phyloP scores from a whole-genome alignment of 2,888 invertebrate genomes.

The Linhomoeus sp. region DNA sequence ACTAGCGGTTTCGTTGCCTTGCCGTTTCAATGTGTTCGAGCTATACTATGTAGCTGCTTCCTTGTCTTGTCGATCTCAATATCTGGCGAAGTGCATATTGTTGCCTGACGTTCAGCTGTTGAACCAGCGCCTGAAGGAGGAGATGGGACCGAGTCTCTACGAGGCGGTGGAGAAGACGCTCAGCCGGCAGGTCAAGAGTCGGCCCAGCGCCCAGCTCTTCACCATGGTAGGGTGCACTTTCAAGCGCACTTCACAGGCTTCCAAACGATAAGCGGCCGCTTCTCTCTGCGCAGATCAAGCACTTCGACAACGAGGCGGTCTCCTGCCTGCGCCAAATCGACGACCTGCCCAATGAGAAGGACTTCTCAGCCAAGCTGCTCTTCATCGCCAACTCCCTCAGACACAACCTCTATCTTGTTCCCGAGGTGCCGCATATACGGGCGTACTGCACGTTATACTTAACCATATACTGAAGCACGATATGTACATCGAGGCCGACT shows the following conservation, averaged over 20 bases:
- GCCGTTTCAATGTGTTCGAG: too few relatives aligned
- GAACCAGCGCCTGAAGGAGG: constrained; percentile 14
- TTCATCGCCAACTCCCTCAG: constrained; percentile 64
- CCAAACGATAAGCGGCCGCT: too few relatives aligned
- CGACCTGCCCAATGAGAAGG: constrained; percentile 64
- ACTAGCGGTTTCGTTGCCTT: too few relatives aligned
- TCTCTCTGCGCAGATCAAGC: constrained; percentile 34
- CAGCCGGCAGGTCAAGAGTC: constrained; percentile 52
- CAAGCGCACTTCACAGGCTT: too few relatives aligned
- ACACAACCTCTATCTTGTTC: constrained; percentile 65
- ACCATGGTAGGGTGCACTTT: constrained; percentile 57
- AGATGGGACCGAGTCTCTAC: constrained; percentile 64
- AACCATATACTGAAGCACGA: background rate
- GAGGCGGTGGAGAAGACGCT: constrained; percentile 56
- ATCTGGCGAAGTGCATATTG: too few relatives aligned
- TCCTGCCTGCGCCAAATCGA: constrained; percentile 79
- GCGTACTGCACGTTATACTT: background rate
- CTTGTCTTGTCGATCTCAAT: too few relatives aligned
- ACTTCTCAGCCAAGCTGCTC: constrained; percentile 62
- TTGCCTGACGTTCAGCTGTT: too few relatives aligned
- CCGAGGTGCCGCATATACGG: constrained; percentile 34
- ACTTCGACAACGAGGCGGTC: constrained; percentile 62
- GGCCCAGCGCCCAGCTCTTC: constrained; percentile 74
- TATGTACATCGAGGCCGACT: background rate
- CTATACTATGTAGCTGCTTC: too few relatives aligned